Evolutionary conservation across 2,113 vertebrate species (phyloP).

Genomic region (Cyanistes caeruleus): DNA sequence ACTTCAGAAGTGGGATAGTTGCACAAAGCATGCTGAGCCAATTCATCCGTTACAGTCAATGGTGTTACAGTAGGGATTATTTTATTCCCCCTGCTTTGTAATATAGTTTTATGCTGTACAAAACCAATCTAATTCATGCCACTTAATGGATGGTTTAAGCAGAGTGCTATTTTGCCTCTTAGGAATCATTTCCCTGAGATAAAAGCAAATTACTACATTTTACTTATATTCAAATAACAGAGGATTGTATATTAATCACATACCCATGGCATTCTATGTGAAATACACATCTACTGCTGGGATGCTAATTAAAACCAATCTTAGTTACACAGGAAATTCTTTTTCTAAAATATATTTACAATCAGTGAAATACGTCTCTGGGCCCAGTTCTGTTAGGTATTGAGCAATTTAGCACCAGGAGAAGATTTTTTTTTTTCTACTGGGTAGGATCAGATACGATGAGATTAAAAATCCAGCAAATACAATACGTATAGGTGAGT

Average conservation of each 20-base stretch:
- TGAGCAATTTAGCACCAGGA: neutral
- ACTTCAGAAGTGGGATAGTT: neutral
- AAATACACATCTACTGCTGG: slow-evolving; percentile 17
- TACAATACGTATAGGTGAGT: neutral
- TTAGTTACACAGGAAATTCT: slow-evolving; percentile 13
- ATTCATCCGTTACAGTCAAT: slow-evolving; percentile 41
- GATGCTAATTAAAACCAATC: slow-evolving; percentile 20
- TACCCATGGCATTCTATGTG: neutral
- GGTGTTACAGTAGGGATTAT: slow-evolving; percentile 27
- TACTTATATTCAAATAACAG: slow-evolving; percentile 38
- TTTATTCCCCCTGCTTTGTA: neutral
- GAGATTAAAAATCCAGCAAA: slow-evolving; percentile 2
- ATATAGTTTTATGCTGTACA: slow-evolving; percentile 8
- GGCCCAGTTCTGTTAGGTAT: neutral
- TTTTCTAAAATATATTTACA: slow-evolving; percentile 18
- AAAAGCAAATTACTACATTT: slow-evolving; percentile 53
- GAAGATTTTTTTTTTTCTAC: neutral
- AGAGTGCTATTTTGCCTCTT: slow-evolving; percentile 30
- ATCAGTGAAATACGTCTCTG: neutral
- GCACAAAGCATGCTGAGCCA: slow-evolving; percentile 12
- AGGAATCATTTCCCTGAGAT: slow-evolving; percentile 41
- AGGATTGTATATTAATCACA: slow-evolving; percentile 34
- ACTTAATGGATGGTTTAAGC: slow-evolving; percentile 48
- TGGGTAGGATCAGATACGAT: neutral
- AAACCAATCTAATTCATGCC: slow-evolving; percentile 41